Base-by-base conservation (phyloP, 2,113 vertebrate genomes). In the Hippopotamus amphibius region DNA sequence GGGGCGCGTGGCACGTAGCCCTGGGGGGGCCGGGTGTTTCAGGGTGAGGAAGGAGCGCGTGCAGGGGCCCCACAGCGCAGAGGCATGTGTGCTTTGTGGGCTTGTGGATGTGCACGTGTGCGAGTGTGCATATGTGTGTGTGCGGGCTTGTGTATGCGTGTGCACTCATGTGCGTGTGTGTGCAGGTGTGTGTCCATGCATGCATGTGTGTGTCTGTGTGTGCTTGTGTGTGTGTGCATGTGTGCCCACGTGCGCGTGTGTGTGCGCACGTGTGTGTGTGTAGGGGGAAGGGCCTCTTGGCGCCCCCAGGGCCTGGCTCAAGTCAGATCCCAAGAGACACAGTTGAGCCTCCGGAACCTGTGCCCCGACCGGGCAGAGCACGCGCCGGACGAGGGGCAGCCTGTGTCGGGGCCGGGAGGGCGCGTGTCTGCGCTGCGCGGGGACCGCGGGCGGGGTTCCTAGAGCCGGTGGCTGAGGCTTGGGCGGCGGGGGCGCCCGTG, bases 401-500 rank as follows among this genome's bases (percentile, higher is more conserved):
- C 7, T 13, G 43, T 14, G 63, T 65, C 1, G 2, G 82, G n/a
- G 33, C 9, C 2, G 1, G 50, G 26, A 46, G 22, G 1, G 33
- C 17, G 69, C 6, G 4, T 6, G 41, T 12, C n/a, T 63, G 41
- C 5, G 37, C 30, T 46, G 71, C 41, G 6, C 3, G 4, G 43
- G 59, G 21, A n/a, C 13, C 9, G 33, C 2, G 4, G 30, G n/a
- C 6, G 37, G 46, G 1, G 24, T 5, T 30, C 28, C 66, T 21
- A 30, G n/a, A 9, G 48, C 33, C 5, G 53, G 37, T 46, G 6
- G 1, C 43, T 7, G 11, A 6, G 79, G 68, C 55, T 22, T 6
- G 37, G 71, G 9, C 33, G 21, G 2, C 16, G 1, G 55, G 33
- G 11, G 7, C 5, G 12, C 21, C 43, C 0, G 0, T 0, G 0